Conservation (phyloP, 2,113 vertebrate genomes). For the Chinchilla lanigera region DNA sequence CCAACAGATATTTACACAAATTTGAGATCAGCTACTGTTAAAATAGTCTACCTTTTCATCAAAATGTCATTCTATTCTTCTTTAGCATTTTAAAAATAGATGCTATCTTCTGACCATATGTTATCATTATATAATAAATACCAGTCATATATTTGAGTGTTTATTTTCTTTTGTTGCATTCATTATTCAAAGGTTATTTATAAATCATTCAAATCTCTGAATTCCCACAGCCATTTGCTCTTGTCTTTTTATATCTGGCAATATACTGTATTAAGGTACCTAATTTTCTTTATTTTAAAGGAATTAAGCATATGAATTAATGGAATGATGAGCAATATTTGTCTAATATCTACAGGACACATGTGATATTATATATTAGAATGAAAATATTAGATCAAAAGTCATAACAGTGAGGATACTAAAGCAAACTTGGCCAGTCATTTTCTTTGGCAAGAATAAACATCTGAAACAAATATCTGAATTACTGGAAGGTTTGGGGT, state of each 20-base stretch:
- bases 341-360: not conserved
- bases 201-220: not conserved
- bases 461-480: not conserved
- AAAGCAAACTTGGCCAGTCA: not conserved
- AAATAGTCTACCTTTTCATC: constrained; percentile 40
- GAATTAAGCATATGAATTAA: not conserved
- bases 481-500: not conserved
- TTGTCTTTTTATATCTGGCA: not conserved
- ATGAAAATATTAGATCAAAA: not conserved
- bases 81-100: not conserved
- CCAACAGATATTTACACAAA: not conserved
- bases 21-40: not conserved
- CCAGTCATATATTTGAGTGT: not conserved
- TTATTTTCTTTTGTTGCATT: not conserved
- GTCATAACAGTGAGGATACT: not conserved
- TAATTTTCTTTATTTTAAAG: not conserved
- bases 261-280: not conserved
- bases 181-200: not conserved
- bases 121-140: not conserved
- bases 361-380: not conserved
- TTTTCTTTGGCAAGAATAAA: not conserved
- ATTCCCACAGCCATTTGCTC: not conserved
- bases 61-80: constrained; percentile 45
- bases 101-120: not conserved
- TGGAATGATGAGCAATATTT: not conserved